A percentile compares a stretch with the other conserved stretches of the same genome.
phyloP scores from a whole-genome alignment of 2,888 invertebrate genomes.

The Sarcophaga caerulescens region DNA sequence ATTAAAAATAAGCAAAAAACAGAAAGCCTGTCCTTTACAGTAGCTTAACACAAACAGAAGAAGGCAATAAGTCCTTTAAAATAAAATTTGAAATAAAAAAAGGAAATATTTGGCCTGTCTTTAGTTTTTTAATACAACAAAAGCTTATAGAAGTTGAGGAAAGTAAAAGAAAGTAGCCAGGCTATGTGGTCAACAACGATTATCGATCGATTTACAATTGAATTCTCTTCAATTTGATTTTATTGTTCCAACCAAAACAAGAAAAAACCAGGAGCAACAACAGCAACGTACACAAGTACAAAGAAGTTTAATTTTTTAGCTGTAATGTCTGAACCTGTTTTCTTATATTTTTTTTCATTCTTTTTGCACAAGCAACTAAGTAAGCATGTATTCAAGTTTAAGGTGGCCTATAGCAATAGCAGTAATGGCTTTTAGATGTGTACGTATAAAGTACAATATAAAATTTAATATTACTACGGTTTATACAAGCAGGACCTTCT shows the following conservation, averaged over 20 bases:
- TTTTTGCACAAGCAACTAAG: neutral
- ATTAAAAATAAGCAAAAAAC: constrained; percentile 29
- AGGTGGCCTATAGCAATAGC: constrained; percentile 40
- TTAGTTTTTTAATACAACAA: constrained; percentile 34
- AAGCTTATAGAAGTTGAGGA: neutral
- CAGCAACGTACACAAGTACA: neutral
- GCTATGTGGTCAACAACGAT: constrained; percentile 70
- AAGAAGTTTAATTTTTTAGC: constrained; percentile 33
- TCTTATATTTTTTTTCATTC: constrained; percentile 1
- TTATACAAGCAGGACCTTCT: constrained; percentile 32
- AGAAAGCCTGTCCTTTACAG: constrained; percentile 55
- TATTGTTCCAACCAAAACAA: neutral
- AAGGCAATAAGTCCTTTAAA: constrained; percentile 17
- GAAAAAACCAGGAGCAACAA: neutral
- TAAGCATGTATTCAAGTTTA: constrained; percentile 52
- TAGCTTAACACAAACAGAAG: constrained; percentile 14
- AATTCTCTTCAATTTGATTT: constrained; percentile 71
- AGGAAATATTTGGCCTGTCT: constrained; percentile 13
- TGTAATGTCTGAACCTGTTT: constrained; percentile 31
- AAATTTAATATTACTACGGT: constrained; percentile 30
- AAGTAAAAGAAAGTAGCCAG: constrained; percentile 7
- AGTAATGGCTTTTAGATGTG: neutral
- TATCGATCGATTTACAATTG: constrained; percentile 73
- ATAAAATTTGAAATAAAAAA: constrained; percentile 27
- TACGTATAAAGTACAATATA: constrained; percentile 20